Conservation (phyloP, 2,113 vertebrate species). For the Acanthochromis polyacanthus region DNA sequence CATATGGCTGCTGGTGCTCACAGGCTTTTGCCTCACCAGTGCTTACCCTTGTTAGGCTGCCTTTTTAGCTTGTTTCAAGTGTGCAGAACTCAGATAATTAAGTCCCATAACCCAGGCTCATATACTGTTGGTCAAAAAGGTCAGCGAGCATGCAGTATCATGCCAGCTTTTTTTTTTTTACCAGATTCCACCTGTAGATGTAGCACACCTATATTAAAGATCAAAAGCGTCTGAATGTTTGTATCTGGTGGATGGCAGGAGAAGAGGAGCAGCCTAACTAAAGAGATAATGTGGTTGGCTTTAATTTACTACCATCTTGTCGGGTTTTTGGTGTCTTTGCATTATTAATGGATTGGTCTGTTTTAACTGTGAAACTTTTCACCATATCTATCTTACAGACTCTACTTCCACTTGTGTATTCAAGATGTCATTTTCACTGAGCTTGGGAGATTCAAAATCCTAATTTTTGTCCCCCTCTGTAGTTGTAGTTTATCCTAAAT, state of each 20-base stretch:
- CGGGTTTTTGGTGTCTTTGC: not conserved
- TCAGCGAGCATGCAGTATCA: not conserved
- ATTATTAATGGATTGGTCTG: not conserved
- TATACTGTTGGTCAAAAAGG: slow-evolving; percentile 17
- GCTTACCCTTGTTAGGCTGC: slow-evolving; percentile 48
- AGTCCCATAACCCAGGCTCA: slow-evolving; percentile 10
- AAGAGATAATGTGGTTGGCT: not conserved
- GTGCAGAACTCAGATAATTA: slow-evolving; percentile 36
- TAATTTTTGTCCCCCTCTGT: no score
- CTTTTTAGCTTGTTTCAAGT: slow-evolving; percentile 49
- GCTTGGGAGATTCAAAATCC: not conserved
- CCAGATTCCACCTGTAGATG: not conserved
- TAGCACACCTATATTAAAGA: not conserved
- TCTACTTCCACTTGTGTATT: not conserved
- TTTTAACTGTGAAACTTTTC: no score
- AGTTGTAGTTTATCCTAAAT: not conserved
- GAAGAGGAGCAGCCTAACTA: not conserved
- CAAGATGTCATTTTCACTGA: not conserved
- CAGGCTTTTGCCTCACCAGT: slow-evolving; percentile 47
- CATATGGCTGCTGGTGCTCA: slow-evolving; percentile 65
- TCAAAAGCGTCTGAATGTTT: no score
- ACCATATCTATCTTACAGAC: no score
- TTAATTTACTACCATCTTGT: not conserved
- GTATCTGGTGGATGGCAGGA: not conserved
- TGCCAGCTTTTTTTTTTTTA: not conserved